Conservation (phyloP, 1,140 invertebrate species). For the Cephus cinctus region DNA sequence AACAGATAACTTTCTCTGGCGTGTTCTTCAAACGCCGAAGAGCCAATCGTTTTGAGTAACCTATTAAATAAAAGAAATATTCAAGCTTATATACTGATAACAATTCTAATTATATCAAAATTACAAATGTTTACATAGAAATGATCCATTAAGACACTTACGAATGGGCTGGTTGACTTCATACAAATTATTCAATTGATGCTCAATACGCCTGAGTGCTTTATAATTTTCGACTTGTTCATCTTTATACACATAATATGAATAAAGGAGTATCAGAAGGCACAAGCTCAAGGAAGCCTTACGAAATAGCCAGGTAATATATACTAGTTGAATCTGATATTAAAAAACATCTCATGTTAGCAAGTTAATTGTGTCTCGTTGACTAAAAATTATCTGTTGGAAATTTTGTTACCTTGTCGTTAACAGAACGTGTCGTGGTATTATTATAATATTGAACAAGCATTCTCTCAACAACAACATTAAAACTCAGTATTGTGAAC, state of each 20-base stretch:
- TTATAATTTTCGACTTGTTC: slow-evolving; percentile 35
- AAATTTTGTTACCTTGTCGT: slow-evolving; percentile 29
- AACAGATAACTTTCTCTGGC: neutral
- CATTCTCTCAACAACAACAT: slow-evolving; percentile 44
- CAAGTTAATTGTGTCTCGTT: neutral
- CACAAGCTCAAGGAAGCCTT: slow-evolving; percentile 36
- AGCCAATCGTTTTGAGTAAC: slow-evolving; percentile 23
- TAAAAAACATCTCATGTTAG: neutral
- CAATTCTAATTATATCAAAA: too few species aligned
- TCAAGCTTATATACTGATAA: slow-evolving; percentile 4
- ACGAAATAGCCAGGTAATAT: slow-evolving; percentile 37
- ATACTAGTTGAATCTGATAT: slow-evolving; percentile 27
- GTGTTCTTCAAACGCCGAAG: slow-evolving; percentile 16
- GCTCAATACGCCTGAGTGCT: slow-evolving; percentile 37
- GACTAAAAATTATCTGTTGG: neutral
- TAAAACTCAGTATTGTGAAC: slow-evolving; percentile 56
- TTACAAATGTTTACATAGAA: too few species aligned
- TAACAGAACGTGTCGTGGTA: slow-evolving; percentile 15
- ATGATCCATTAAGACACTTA: slow-evolving; percentile 20
- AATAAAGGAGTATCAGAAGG: slow-evolving; percentile 29
- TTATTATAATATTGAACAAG: slow-evolving; percentile 40
- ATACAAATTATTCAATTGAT: slow-evolving; percentile 30
- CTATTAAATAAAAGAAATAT: slow-evolving; percentile 15
- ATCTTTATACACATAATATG: slow-evolving; percentile 39
- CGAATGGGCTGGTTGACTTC: slow-evolving; percentile 22